Base-by-base conservation (phyloP, 2,797 vertebrate species). In the Mus minutoides region DNA sequence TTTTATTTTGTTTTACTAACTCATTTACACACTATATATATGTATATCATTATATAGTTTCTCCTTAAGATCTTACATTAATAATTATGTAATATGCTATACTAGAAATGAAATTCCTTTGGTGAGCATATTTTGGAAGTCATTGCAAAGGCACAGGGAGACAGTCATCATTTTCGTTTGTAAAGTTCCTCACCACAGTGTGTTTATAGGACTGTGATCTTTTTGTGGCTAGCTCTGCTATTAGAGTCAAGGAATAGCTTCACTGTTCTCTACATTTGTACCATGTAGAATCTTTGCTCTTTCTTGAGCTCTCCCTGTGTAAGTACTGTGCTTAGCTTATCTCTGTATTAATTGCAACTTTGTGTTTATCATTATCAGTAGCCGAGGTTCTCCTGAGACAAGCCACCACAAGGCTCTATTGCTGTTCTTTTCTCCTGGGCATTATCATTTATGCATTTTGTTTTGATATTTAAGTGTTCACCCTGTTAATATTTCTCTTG, bases 391-490 rank as follows among this genome's bases (percentile, higher is more conserved):
- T 96, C 80, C 31, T 67, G 90, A 90, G 78, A 37, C 26, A 85
- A 80, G 17, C 6, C 3, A 80, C 77, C 85, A 1, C 62, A 34
- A 73, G 77, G 86, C 92, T 97, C 80, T 97, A 87, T 90, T 69
- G 88, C 21, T 58, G 78, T 1, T 77, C 88, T 97, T 95, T 86
- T 77, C 96, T 80, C 92, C 40, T 93, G 80, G 90, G 94, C 26
- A 73, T 96, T 93, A 88, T 24, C 19, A 17, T 90, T 96, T 94
- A 88, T 93, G 40, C 71, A 77, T 94, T 96, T 96, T 97, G 96
- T 64, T 98, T 98, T 97, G 83, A 69, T 96, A 58, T 96, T 75
- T 88, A 87, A 58, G 76, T 87, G 56, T 91, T 94, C 58, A 92
- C 34, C 73, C 13, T 54, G 46, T 37, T 92, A 94, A 95, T 84